Evolutionary conservation across 1,140 invertebrate genomes (phyloP).

Genomic region (Triops cancriformis): DNA sequence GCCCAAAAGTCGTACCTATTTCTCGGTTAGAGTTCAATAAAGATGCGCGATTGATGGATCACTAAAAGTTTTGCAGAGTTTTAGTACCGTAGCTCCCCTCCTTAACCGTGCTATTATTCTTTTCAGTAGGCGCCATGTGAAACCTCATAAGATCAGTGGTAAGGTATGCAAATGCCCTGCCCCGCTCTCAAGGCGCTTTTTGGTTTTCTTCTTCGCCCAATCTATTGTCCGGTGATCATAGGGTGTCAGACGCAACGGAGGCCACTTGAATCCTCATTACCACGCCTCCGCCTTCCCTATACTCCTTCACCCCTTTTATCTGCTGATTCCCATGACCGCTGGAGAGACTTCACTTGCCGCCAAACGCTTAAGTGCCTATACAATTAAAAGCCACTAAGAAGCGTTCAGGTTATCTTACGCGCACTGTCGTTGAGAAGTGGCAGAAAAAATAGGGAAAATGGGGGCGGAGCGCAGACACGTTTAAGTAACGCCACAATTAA

Average conservation of each 20-base stretch:
- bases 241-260: conserved; percentile 11
- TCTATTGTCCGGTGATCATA: conserved; percentile 13
- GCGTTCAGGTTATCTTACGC: too few relatives aligned
- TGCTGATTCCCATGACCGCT: neutral
- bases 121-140: neutral
- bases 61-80: neutral
- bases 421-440: too few relatives aligned
- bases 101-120: neutral
- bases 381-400: neutral
- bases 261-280: conserved; percentile 13
- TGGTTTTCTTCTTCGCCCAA: neutral
- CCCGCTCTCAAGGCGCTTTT: neutral
- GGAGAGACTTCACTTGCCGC: neutral
- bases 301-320: neutral
- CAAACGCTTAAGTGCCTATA: neutral
- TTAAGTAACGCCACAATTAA: too few relatives aligned
- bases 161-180: neutral
- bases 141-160: neutral
- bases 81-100: neutral
- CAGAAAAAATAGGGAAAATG: too few relatives aligned
- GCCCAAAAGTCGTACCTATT: neutral
- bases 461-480: too few relatives aligned
- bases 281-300: neutral
- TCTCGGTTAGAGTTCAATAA: neutral
- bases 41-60: neutral